These are phyloP conservation scores for Tortricodes alternella DNA, from an alignment of 2,888 invertebrate genomes.

Conservation along the genomic window DNA sequence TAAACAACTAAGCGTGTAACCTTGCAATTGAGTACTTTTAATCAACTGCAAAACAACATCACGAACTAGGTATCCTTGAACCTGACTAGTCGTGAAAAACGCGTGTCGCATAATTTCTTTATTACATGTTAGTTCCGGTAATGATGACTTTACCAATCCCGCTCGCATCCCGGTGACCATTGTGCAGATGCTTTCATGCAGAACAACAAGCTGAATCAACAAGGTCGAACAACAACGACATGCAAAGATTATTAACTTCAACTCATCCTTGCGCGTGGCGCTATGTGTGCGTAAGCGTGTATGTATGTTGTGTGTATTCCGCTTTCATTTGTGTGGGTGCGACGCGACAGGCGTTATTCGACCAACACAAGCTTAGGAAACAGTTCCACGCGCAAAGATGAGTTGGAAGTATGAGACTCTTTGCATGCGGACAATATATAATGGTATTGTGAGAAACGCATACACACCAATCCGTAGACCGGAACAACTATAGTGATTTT, in stretches of 20 bases:
- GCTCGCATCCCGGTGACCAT: conserved; percentile 48
- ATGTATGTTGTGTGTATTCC: too few relatives aligned
- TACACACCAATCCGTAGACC: conserved; percentile 31
- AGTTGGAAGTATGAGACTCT: conserved; percentile 10
- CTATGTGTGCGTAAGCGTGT: too few relatives aligned
- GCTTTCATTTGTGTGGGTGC: too few relatives aligned
- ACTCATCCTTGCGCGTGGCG: too few relatives aligned
- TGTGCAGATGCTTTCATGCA: conserved; percentile 63
- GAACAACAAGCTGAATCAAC: conserved; percentile 62
- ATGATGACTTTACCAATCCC: conserved; percentile 48
- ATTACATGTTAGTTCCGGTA: conserved; percentile 23
- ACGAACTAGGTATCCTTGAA: conserved; percentile 2
- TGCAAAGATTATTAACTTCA: too few relatives aligned
- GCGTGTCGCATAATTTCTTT: conserved; percentile 22
- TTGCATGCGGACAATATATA: conserved; percentile 1
- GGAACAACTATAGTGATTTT: conserved; percentile 5
- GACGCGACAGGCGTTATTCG: too few relatives aligned
- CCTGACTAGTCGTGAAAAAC: conserved; percentile 7
- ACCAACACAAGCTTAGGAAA: too few relatives aligned
- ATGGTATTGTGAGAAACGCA: conserved; percentile 7
- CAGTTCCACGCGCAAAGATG: too few relatives aligned
- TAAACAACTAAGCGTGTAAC: too few relatives aligned
- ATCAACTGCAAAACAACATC: background rate
- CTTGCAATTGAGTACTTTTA: too few relatives aligned
- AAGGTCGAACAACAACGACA: conserved; percentile 52